phyloP scores from a whole-genome alignment of 2,888 invertebrate species.

The Flexamia atlantica region DNA sequence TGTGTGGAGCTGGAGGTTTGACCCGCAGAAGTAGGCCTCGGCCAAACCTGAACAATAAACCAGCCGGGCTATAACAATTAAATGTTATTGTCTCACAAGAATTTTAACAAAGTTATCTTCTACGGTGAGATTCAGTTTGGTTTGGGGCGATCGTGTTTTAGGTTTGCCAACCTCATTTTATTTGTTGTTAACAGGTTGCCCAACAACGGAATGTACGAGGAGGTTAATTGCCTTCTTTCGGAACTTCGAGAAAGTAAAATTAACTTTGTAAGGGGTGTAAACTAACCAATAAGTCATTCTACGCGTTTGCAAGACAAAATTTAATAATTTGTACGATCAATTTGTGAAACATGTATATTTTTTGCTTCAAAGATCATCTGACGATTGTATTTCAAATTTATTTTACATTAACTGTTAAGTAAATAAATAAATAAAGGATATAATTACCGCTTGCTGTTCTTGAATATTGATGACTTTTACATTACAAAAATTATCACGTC shows the following conservation, averaged over 20 bases:
- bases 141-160: slow-evolving; percentile 5
- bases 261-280: no score
- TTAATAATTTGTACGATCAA: no score
- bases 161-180: slow-evolving; percentile 18
- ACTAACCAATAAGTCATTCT: no score
- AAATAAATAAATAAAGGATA: no score
- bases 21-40: slow-evolving; percentile 16
- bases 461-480: no score
- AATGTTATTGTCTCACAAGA: slow-evolving; percentile 55
- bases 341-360: no score
- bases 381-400: no score
- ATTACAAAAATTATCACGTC: no score
- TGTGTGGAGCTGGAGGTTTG: background rate
- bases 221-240: slow-evolving; percentile 14
- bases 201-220: background rate
- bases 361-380: no score
- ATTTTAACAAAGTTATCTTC: slow-evolving; percentile 56
- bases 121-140: background rate
- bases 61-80: slow-evolving; percentile 38
- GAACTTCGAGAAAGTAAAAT: background rate
- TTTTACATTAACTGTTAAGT: no score
- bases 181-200: slow-evolving; percentile 28
- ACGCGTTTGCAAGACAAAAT: no score
- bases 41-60: slow-evolving; percentile 45
- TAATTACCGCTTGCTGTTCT: no score